phyloP scores from a whole-genome alignment of 2,888 invertebrate genomes.

The Corbicula japonica region DNA sequence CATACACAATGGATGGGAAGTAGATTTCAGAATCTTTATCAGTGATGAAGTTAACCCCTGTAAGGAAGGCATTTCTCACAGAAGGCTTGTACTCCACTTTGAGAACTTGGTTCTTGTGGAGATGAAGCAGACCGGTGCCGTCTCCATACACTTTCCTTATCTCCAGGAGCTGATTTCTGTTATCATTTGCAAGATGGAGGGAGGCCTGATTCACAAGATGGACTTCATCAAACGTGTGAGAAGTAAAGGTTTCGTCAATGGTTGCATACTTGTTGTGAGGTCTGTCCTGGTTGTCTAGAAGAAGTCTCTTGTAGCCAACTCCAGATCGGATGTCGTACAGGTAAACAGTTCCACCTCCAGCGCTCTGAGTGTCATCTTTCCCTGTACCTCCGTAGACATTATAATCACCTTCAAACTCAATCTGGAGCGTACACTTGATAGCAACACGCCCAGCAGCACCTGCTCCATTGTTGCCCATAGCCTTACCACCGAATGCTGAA shows the following conservation, averaged over 20 bases:
- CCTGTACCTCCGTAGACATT: conserved; percentile 70
- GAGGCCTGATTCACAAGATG: conserved; percentile 73
- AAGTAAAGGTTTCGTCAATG: conserved; percentile 65
- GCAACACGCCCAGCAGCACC: conserved; percentile 77
- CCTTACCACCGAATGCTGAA: conserved; percentile 70
- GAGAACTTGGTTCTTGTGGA: conserved; percentile 68
- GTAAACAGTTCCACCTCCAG: conserved; percentile 77
- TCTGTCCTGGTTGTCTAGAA: conserved; percentile 71
- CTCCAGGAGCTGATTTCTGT: conserved; percentile 55
- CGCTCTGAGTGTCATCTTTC: conserved; percentile 51
- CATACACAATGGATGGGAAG: conserved; percentile 71
- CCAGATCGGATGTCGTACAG: conserved; percentile 70
- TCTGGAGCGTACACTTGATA: conserved; percentile 60
- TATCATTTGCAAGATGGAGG: conserved; percentile 66
- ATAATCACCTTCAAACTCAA: conserved; percentile 71
- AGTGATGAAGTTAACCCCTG: conserved; percentile 74
- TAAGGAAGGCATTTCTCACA: conserved; percentile 69
- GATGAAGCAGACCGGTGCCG: conserved; percentile 72
- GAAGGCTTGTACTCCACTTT: conserved; percentile 70
- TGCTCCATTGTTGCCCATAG: conserved; percentile 64
- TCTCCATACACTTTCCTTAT: conserved; percentile 70
- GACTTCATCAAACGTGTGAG: conserved; percentile 75
- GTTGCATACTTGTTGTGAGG: conserved; percentile 73
- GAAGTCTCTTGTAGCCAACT: conserved; percentile 63
- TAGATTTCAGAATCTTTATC: conserved; percentile 70